Base-by-base conservation (phyloP, 2,888 invertebrate species). In the Apamea crenata region DNA sequence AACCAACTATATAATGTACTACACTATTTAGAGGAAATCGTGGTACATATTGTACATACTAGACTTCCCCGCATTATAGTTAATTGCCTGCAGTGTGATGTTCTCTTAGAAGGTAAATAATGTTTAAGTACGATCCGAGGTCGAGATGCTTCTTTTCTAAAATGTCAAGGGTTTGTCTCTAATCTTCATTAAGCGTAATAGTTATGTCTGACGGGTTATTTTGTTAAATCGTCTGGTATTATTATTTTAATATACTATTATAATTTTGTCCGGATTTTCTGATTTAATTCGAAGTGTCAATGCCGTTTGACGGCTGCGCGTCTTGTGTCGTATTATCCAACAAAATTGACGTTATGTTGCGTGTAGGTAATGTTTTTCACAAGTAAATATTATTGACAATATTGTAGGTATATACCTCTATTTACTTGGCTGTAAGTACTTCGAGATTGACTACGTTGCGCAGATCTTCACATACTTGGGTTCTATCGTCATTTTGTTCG, bases 151-250 rank as follows among this genome's bases (percentile, higher is more conserved):
- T 91, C 92, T 94, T 90, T 91, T 89, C 90, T 94, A 89, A 95
- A 96, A 96, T 96, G 96, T 96, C 96, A 96, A 95, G 95, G 95
- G 95, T 94, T 94, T 92, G 88, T 91, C 87, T 90, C 91, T 90
- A 90, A 90, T 90, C 85, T 89, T 90, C 92, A 91, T 92, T 92
- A 91, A 83, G 84, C 85, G 85, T 89, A 90, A 91, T 91, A 81
- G 85, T 84, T 80, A 82, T 83, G 81, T 74, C 75, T 32, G 72
- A 25, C 25, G 25, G 36, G 25, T 84, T 87, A 90, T 89, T 89
- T 89, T 78, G 80, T 85, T 87, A 81, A 86, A 87, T 85, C 74
- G 80, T 75, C 73, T 80, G 50, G 36, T 79, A 84, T 85, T 83
- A 80, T 77, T 67, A 61, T 67, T 74, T 29, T 74, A 47, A 59